Conservation (phyloP, 2,113 vertebrate genomes). For the Platysternon megacephalum region DNA sequence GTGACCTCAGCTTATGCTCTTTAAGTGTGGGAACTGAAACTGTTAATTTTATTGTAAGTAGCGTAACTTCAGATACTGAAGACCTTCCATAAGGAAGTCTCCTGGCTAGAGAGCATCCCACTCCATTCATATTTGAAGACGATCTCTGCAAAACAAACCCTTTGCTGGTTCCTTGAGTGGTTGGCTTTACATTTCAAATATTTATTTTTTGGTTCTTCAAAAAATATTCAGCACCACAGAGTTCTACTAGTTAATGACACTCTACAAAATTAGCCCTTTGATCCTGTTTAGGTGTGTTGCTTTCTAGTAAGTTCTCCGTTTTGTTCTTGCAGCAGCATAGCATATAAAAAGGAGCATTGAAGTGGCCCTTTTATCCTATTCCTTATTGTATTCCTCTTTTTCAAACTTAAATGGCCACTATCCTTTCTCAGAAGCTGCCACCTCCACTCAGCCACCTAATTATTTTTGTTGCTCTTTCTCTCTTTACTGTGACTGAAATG, state of each 20-base stretch:
- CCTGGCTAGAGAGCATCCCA: not conserved
- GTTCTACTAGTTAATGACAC: not conserved
- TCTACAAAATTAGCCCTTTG: conserved; percentile 28
- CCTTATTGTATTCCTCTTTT: not conserved
- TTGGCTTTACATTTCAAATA: not conserved
- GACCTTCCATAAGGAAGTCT: too few relatives aligned
- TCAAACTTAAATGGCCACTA: conserved; percentile 3
- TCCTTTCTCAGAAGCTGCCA: not conserved
- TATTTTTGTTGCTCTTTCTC: conserved; percentile 10
- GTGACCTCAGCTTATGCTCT: not conserved
- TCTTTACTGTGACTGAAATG: conserved; percentile 23
- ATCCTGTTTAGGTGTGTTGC: not conserved
- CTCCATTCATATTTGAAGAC: not conserved
- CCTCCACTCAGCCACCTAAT: not conserved
- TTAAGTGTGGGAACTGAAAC: not conserved
- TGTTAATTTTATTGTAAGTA: not conserved
- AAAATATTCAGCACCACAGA: not conserved
- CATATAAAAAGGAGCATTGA: not conserved
- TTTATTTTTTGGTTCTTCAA: not conserved
- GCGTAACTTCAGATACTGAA: not conserved
- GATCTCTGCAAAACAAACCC: not conserved
- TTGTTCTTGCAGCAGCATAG: conserved; percentile 13
- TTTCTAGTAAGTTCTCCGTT: conserved; percentile 19
- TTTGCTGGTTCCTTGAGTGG: not conserved
- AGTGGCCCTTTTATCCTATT: not conserved